A percentile compares a stretch with the other conserved stretches of the same genome.
Conservation (phyloP, 2,113 vertebrate species). For the Alexandromys fortis region DNA sequence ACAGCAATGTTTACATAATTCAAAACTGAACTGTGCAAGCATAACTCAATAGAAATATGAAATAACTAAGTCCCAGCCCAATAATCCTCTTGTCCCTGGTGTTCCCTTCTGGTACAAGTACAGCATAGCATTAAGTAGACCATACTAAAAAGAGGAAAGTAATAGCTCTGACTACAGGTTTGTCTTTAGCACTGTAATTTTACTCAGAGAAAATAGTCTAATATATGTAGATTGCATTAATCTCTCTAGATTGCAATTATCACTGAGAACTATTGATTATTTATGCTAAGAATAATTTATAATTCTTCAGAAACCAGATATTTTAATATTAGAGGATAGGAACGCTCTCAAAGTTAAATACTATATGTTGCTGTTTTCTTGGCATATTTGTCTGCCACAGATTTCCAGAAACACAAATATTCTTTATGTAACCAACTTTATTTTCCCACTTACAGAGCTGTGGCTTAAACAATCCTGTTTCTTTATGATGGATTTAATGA, state of each 20-base stretch:
- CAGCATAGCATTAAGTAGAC: background rate
- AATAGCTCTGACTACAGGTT: background rate
- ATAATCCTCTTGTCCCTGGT: background rate
- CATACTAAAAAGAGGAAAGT: background rate
- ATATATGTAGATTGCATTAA: background rate
- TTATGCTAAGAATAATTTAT: slow-evolving; percentile 56
- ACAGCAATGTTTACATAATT: background rate
- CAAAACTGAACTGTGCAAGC: background rate
- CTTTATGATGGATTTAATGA: slow-evolving; percentile 94
- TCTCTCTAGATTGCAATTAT: background rate
- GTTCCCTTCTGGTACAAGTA: background rate
- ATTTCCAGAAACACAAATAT: background rate
- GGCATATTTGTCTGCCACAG: background rate
- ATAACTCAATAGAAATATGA: background rate
- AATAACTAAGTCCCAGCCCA: background rate
- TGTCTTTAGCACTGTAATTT: too few relatives aligned
- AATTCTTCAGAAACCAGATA: slow-evolving; percentile 32
- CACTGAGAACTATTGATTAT: slow-evolving; percentile 3
- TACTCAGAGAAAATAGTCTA: background rate
- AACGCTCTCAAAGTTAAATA: slow-evolving; percentile 43
- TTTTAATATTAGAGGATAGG: slow-evolving; percentile 43
- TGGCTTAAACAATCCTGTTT: slow-evolving; percentile 97
- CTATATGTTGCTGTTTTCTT: background rate
- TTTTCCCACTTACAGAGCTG: slow-evolving; percentile 90
- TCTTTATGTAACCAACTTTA: background rate